Conservation (phyloP, 2,888 invertebrate species). For the Drosophila infuscata region DNA sequence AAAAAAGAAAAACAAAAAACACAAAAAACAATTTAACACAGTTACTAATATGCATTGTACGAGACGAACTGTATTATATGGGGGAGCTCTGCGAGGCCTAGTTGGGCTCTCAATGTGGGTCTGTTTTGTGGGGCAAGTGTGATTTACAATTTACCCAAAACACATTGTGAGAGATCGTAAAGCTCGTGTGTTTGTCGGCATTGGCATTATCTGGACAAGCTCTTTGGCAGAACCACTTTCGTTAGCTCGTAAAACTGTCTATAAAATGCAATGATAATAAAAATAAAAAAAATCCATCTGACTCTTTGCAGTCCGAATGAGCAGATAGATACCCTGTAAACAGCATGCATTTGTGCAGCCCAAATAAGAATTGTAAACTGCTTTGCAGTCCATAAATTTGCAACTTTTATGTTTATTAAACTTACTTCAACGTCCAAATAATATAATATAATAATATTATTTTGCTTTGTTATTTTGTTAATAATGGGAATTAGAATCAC, state of each 20-base stretch:
- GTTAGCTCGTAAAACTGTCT: slow-evolving; percentile 79
- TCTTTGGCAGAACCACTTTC: slow-evolving; percentile 76
- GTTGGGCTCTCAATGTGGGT: slow-evolving; percentile 55
- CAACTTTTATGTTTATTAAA: not conserved
- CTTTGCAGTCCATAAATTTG: not conserved
- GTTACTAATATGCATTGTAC: slow-evolving; percentile 67
- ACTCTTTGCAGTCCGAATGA: not conserved
- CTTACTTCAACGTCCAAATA: no score
- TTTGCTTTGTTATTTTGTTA: no score
- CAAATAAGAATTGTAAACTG: not conserved
- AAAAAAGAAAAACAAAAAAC: slow-evolving; percentile 30
- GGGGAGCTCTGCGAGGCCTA: slow-evolving; percentile 20
- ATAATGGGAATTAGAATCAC: no score
- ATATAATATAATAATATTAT: no score
- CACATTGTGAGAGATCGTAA: slow-evolving; percentile 63
- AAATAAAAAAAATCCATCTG: slow-evolving; percentile 35
- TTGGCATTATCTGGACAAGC: slow-evolving; percentile 62
- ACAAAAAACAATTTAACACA: slow-evolving; percentile 66
- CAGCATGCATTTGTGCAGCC: not conserved
- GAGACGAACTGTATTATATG: slow-evolving; percentile 22
- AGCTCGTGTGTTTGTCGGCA: slow-evolving; percentile 52
- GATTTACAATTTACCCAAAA: slow-evolving; percentile 72
- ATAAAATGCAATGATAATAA: slow-evolving; percentile 81
- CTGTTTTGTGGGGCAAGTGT: slow-evolving; percentile 57
- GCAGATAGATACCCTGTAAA: slow-evolving; percentile 1